Evolutionary conservation across 2,888 invertebrate genomes (phyloP).

Genomic region (Drosophila mettleri): DNA sequence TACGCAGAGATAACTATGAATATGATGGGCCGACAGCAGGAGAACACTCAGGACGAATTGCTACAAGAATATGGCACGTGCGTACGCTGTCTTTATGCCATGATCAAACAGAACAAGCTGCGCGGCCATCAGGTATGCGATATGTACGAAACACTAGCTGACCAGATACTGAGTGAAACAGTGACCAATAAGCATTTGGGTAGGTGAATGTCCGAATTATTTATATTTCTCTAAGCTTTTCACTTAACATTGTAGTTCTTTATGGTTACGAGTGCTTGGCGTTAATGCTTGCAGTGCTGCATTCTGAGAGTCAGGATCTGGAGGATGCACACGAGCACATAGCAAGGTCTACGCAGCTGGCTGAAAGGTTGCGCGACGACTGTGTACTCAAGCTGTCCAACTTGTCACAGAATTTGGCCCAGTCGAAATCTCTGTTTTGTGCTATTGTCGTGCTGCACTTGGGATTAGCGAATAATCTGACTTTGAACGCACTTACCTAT

Average conservation of each 20-base stretch:
- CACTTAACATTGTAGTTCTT: slow-evolving; percentile 18
- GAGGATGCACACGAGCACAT: slow-evolving; percentile 7
- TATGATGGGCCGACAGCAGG: slow-evolving; percentile 5
- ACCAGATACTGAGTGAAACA: slow-evolving; percentile 24
- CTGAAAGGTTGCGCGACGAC: slow-evolving; percentile 22
- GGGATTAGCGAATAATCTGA: slow-evolving; percentile 13
- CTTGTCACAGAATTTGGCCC: slow-evolving; percentile 11
- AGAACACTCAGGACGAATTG: slow-evolving; percentile 1
- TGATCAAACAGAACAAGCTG: slow-evolving; percentile 44
- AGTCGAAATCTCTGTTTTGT: slow-evolving; percentile 49
- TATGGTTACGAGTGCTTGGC: slow-evolving; percentile 64
- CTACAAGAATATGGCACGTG: slow-evolving; percentile 33
- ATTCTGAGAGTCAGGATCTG: slow-evolving; percentile 13
- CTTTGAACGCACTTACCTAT: slow-evolving; percentile 39
- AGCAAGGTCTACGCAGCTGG: slow-evolving; percentile 17
- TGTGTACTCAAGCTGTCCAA: slow-evolving; percentile 41
- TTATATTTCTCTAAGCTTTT: background rate
- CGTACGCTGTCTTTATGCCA: slow-evolving; percentile 37
- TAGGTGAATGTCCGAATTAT: slow-evolving; percentile 8
- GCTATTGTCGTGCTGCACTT: slow-evolving; percentile 40
- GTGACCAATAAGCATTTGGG: slow-evolving; percentile 27
- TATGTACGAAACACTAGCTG: slow-evolving; percentile 43
- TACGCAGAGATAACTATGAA: slow-evolving; percentile 11
- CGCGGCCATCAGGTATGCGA: slow-evolving; percentile 24
- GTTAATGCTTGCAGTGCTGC: slow-evolving; percentile 43